Evolutionary conservation across 2,113 vertebrate genomes (phyloP).

Genomic region (Sinocyclocheilus anshuiensis): DNA sequence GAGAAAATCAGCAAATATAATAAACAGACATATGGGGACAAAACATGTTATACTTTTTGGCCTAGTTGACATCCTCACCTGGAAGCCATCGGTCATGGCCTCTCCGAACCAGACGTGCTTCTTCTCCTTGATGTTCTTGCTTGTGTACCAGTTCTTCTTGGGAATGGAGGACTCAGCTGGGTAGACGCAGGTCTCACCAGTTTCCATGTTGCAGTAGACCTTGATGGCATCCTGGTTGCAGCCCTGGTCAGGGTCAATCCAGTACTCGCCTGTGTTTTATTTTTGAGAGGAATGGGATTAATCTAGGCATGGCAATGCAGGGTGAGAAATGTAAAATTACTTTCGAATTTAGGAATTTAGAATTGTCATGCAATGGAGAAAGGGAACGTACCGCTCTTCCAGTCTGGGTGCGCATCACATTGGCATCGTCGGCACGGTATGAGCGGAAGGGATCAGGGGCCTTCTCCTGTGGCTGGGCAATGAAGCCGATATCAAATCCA

Average conservation of each 20-base stretch:
- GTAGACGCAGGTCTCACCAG: slow-evolving; percentile 89
- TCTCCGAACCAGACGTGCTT: slow-evolving; percentile 97
- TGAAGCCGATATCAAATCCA: slow-evolving; percentile 93
- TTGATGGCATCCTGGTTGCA: slow-evolving; percentile 96
- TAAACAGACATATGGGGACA: background rate
- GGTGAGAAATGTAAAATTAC: background rate
- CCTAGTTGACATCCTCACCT: slow-evolving; percentile 73
- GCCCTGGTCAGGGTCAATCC: slow-evolving; percentile 99
- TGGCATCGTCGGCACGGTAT: slow-evolving; percentile 94
- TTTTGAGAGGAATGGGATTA: background rate
- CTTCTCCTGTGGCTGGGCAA: slow-evolving; percentile 94
- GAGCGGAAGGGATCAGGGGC: slow-evolving; percentile 85
- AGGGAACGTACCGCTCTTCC: slow-evolving; percentile 90
- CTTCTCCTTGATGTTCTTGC: slow-evolving; percentile 95
- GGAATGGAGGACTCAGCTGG: slow-evolving; percentile 78
- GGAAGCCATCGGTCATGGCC: slow-evolving; percentile 90
- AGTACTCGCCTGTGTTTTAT: slow-evolving; percentile 84
- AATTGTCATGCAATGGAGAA: background rate
- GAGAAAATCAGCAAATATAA: background rate
- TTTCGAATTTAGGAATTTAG: background rate
- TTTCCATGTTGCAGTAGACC: slow-evolving; percentile 98
- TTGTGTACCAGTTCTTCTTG: slow-evolving; percentile 94
- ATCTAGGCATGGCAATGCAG: background rate
- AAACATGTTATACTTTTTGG: background rate
- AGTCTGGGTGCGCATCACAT: slow-evolving; percentile 92